Evolutionary conservation across 2,888 invertebrate genomes (phyloP), one percentile per base, ranked within the genome.

Genomic region (Amblyjoppa proteus): DNA sequence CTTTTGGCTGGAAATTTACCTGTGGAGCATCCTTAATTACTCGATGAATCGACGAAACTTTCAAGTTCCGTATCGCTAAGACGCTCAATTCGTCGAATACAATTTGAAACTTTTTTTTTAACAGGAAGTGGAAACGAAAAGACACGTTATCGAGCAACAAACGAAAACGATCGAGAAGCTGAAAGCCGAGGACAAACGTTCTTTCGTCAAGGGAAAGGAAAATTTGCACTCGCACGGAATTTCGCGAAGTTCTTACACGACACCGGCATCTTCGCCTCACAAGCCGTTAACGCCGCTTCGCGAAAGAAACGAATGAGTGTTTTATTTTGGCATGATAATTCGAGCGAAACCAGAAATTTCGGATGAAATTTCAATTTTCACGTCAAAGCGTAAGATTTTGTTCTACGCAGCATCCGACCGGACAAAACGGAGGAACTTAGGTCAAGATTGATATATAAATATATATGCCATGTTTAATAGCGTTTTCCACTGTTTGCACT

Each of bases 221-320:
- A 95, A 95, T 88, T 83, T 94, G 25, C 90, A 90, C 31, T 94
- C 94, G 86, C 94, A 94, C 64, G 91, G 93, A 71, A 91, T 94
- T 34, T 81, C 94, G 5, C 94, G 90, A 88, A 91, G 85, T 75
- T 83, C 86, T 28, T 89, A 88, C 71, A 82, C 91, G 7, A 91
- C 92, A 1, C 91, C 92, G 34, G 88, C 90, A 56, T 89, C 91
- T 9, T 92, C 93, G 7, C 91, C 92, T 2, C 89, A 89, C 51
- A 95, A 95, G 88, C 93, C 94, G 9, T 88, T 91, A 38, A 94
- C 94, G 34, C 95, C 95, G 3, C 91, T 95, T 69, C 94, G 94
- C 87, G 94, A 94, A 88, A 92, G 94, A 82, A 95, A 95, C 89
- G 92, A 92, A 86, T 93, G 85, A 89, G 45, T 31, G 1, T 38